Percentiles rank a stretch among this genome's conserved stretches.
These are phyloP conservation scores for Dipodomys spectabilis DNA, from an alignment of 2,113 vertebrate genomes.

Conservation along the genomic window DNA sequence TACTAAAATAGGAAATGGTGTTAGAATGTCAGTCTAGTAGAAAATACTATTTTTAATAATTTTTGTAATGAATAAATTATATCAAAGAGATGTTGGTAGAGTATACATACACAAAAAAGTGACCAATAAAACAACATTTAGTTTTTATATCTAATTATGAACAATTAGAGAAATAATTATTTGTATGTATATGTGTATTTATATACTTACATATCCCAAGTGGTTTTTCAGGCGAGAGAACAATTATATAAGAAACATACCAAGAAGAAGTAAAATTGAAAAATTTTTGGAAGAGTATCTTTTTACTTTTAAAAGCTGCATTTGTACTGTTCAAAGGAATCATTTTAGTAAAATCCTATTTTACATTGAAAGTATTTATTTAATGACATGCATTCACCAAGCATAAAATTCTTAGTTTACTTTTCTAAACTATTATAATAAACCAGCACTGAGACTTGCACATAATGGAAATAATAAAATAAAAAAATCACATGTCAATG, in stretches of 20 bases:
- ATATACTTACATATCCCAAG: neutral
- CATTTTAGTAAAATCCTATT: neutral
- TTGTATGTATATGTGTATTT: no score
- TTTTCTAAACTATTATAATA: conserved; percentile 38
- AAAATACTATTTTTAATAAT: neutral
- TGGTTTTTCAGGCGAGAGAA: neutral
- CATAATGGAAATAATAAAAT: conserved; percentile 36
- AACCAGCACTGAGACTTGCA: neutral
- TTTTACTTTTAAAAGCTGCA: neutral
- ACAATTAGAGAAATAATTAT: neutral
- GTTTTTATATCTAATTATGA: neutral
- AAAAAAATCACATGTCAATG: neutral
- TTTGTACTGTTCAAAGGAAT: neutral
- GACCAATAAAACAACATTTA: neutral
- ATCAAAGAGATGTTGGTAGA: neutral
- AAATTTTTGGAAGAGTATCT: neutral
- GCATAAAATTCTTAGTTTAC: neutral
- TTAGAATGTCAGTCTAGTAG: neutral
- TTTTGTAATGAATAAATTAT: neutral
- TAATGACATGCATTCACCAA: conserved; percentile 22
- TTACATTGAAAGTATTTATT: neutral
- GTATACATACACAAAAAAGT: neutral
- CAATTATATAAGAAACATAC: neutral
- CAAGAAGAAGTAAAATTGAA: neutral
- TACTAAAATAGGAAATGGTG: neutral